These are phyloP conservation scores for Lucinisca nassula DNA, from an alignment of 2,888 invertebrate genomes.

Conservation along the genomic window DNA sequence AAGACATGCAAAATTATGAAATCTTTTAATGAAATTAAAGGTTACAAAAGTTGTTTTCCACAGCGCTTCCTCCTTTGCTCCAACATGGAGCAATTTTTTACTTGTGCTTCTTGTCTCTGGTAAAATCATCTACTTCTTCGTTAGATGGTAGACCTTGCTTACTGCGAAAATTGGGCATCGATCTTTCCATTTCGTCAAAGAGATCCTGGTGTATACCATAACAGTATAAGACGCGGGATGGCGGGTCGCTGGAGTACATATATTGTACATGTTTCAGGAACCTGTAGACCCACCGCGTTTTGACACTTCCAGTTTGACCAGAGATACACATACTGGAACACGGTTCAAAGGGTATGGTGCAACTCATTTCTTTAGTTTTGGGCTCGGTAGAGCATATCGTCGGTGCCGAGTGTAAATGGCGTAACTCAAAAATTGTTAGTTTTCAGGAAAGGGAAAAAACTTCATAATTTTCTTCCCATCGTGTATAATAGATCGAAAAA, in stretches of 20 bases:
- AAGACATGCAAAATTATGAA: too few relatives aligned
- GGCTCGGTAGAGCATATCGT: background rate
- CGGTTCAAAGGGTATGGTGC: too few relatives aligned
- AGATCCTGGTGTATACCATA: slow-evolving; percentile 44
- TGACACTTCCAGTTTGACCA: slow-evolving; percentile 55
- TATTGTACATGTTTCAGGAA: slow-evolving; percentile 30
- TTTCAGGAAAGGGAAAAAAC: too few relatives aligned
- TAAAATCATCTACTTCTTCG: slow-evolving; percentile 41
- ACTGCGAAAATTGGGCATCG: slow-evolving; percentile 29
- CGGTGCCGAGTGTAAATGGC: too few relatives aligned
- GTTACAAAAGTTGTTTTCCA: too few relatives aligned
- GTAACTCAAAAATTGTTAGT: too few relatives aligned
- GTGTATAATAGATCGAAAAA: too few relatives aligned
- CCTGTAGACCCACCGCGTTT: slow-evolving; percentile 53
- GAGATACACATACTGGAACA: slow-evolving; percentile 57
- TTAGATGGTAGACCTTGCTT: slow-evolving; percentile 25
- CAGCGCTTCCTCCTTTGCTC: too few relatives aligned
- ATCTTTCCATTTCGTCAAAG: slow-evolving; percentile 43
- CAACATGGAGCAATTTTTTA: too few relatives aligned
- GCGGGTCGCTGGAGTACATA: slow-evolving; percentile 54
- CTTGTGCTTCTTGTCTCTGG: too few relatives aligned
- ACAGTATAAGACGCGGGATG: slow-evolving; percentile 33
- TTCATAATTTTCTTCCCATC: too few relatives aligned
- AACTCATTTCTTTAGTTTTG: slow-evolving; percentile 12
- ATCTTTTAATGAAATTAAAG: too few relatives aligned